Conservation (phyloP, 2,888 invertebrate species). For the Tolmerus cingulatus region DNA sequence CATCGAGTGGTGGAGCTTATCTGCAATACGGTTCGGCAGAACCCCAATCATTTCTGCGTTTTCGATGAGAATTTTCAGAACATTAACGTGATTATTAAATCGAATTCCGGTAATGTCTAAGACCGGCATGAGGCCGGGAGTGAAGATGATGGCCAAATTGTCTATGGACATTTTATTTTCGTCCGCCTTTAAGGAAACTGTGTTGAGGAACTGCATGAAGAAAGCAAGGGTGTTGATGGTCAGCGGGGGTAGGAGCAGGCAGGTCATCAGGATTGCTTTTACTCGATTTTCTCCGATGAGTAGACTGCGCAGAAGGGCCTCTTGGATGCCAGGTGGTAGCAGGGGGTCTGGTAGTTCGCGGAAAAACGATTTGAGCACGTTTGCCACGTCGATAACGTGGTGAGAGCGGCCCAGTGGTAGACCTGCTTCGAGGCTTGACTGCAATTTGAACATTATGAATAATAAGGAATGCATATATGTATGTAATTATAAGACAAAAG, state of each 20-base stretch:
- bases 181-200: constrained; percentile 71
- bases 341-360: constrained; percentile 86
- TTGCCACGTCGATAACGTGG: constrained; percentile 85
- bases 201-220: constrained; percentile 72
- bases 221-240: constrained; percentile 83
- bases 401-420: constrained; percentile 74
- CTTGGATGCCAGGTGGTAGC: constrained; percentile 75
- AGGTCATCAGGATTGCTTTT: constrained; percentile 70
- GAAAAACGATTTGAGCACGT: constrained; percentile 84
- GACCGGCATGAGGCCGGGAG: constrained; percentile 87
- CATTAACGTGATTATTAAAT: constrained; percentile 73
- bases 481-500: too few relatives aligned
- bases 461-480: too few relatives aligned
- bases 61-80: constrained; percentile 80
- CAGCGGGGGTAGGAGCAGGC: constrained; percentile 76
- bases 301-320: constrained; percentile 75
- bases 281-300: constrained; percentile 67
- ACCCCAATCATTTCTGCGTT: constrained; percentile 79
- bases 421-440: constrained; percentile 77
- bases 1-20: constrained; percentile 55
- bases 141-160: constrained; percentile 85
- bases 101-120: constrained; percentile 73
- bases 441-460: constrained; percentile 41
- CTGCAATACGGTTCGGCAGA: constrained; percentile 70
- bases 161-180: constrained; percentile 84